These are phyloP conservation scores for Eristalis tenax DNA, from an alignment of 2,888 invertebrate genomes.

Conservation along the genomic window DNA sequence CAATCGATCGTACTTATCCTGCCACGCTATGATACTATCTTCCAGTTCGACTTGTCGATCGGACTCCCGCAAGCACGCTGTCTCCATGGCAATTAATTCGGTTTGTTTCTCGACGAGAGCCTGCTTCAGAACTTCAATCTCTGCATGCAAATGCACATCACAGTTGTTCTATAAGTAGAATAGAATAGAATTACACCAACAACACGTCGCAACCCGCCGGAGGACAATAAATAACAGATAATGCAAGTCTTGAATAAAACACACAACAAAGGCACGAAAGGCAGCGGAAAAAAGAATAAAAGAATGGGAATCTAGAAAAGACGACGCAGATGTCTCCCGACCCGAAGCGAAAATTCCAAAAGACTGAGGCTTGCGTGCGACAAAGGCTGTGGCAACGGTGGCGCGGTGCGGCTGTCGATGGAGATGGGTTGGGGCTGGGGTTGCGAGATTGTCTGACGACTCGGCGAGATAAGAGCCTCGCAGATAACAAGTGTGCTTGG, in stretches of 20 bases:
- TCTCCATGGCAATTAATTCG: slow-evolving; percentile 93
- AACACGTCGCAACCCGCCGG: slow-evolving; percentile 50
- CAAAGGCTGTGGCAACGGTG: not conserved
- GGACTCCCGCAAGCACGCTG: slow-evolving; percentile 90
- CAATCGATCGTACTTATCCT: slow-evolving; percentile 95
- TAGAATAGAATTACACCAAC: slow-evolving; percentile 41
- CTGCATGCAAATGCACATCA: slow-evolving; percentile 90
- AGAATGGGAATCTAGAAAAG: not conserved
- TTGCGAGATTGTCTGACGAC: slow-evolving; percentile 50
- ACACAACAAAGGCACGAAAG: slow-evolving; percentile 10
- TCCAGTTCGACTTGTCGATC: slow-evolving; percentile 89
- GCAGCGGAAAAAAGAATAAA: slow-evolving; percentile 2
- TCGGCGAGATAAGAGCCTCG: slow-evolving; percentile 47
- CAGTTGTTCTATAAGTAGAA: slow-evolving; percentile 75
- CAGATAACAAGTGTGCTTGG: slow-evolving; percentile 50
- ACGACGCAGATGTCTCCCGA: slow-evolving; percentile 37
- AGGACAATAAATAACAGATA: slow-evolving; percentile 59
- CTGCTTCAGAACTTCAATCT: slow-evolving; percentile 93
- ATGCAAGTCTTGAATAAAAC: slow-evolving; percentile 42
- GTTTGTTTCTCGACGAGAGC: slow-evolving; percentile 90
- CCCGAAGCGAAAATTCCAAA: slow-evolving; percentile 55
- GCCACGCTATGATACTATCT: slow-evolving; percentile 92
- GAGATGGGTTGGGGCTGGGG: slow-evolving; percentile 1
- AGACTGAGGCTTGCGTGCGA: slow-evolving; percentile 49
- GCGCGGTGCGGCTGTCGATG: not conserved